A percentile compares a stretch with the other conserved stretches of the same genome.
Evolutionary conservation across 1,140 invertebrate species (phyloP).

Genomic region (Stratiolaelaps scimitus): DNA sequence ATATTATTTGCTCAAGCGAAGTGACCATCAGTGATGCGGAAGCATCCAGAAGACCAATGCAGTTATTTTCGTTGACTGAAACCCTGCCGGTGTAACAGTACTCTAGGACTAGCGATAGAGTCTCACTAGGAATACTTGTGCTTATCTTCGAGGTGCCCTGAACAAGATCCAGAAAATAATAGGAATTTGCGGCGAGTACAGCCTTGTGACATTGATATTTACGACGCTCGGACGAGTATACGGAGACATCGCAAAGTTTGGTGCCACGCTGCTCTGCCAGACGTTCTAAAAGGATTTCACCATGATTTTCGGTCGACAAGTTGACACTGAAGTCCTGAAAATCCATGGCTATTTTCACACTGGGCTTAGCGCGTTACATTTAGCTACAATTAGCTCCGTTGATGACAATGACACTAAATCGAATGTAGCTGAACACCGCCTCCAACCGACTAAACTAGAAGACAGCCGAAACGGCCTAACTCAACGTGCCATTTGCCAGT

Average conservation of each 20-base stretch:
- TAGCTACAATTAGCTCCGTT: too few species aligned
- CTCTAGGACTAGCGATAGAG: neutral
- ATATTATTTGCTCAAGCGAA: slow-evolving; percentile 6
- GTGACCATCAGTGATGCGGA: neutral
- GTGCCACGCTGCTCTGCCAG: neutral
- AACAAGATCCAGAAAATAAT: neutral
- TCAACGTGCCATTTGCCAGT: too few species aligned
- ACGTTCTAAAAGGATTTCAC: neutral
- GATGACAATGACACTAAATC: too few species aligned
- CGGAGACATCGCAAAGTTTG: neutral
- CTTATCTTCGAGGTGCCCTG: too few species aligned
- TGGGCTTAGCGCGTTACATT: too few species aligned
- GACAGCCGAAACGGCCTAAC: too few species aligned
- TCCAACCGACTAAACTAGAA: too few species aligned
- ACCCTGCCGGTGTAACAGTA: neutral
- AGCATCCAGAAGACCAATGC: neutral
- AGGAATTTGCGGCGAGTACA: neutral
- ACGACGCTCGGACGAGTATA: neutral
- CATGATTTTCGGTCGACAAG: neutral
- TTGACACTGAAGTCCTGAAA: too few species aligned
- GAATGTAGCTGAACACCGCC: too few species aligned
- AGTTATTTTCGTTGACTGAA: neutral
- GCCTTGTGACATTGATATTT: slow-evolving; percentile 3
- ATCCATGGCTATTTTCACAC: too few species aligned
- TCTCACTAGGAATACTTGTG: neutral